Conservation (phyloP, 2,888 invertebrate species). For the Sylvicola cinctus region DNA sequence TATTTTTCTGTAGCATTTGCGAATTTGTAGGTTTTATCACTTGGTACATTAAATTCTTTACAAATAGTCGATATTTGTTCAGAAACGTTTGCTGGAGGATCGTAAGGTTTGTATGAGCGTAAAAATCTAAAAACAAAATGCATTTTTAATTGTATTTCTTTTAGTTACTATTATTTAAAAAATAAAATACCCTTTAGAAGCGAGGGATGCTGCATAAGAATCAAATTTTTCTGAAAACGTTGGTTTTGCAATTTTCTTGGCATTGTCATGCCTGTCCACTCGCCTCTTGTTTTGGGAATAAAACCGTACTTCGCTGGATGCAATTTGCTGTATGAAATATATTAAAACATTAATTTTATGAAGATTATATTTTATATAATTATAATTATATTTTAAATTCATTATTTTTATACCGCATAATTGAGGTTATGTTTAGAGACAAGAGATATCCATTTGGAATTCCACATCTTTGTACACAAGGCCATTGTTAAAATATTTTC, state of each 20-base stretch:
- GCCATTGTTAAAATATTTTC: too few species aligned
- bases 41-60: slow-evolving; percentile 27
- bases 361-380: too few species aligned
- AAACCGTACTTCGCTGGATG: too few species aligned
- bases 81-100: slow-evolving; percentile 43
- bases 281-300: too few species aligned
- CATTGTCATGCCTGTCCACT: slow-evolving; percentile 5
- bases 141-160: not conserved
- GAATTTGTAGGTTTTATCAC: slow-evolving; percentile 13
- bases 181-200: slow-evolving; percentile 40
- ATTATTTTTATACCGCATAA: too few species aligned
- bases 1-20: slow-evolving; percentile 31
- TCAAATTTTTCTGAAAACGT: slow-evolving; percentile 25
- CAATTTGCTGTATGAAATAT: too few species aligned
- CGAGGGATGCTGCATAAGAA: slow-evolving; percentile 38
- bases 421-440: too few species aligned
- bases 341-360: too few species aligned
- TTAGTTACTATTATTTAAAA: not conserved
- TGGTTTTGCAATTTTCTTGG: slow-evolving; percentile 22
- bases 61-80: slow-evolving; percentile 38
- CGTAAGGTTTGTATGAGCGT: slow-evolving; percentile 51
- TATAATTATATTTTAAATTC: too few species aligned
- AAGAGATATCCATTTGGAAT: too few species aligned
- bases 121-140: slow-evolving; percentile 41
- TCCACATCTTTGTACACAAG: too few species aligned